Evolutionary conservation across 2,797 vertebrate species (phyloP).

Genomic region (Buphagus erythrorhynchus): DNA sequence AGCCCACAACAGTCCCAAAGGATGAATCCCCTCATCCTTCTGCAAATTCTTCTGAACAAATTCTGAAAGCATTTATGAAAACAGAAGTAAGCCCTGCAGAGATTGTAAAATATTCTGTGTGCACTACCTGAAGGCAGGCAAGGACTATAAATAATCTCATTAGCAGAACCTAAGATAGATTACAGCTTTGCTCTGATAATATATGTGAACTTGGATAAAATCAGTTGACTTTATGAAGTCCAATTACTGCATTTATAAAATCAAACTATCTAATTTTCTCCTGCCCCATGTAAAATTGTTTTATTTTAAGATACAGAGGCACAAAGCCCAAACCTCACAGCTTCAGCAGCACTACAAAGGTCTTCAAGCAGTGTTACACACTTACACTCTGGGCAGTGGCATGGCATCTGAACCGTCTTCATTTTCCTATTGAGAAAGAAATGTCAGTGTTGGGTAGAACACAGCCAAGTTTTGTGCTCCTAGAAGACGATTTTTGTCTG

Average conservation of each 20-base stretch:
- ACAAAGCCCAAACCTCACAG: neutral
- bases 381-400: constrained; percentile 92
- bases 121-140: neutral
- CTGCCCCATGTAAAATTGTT: neutral
- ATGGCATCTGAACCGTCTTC: constrained; percentile 90
- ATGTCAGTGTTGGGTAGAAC: neutral
- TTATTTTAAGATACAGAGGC: neutral
- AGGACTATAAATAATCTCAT: neutral
- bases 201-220: neutral
- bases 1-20: neutral
- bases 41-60: neutral
- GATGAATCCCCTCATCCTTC: neutral
- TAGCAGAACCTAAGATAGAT: neutral
- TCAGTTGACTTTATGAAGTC: neutral
- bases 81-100: neutral
- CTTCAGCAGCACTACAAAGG: neutral
- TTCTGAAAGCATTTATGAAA: neutral
- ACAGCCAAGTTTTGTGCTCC: neutral
- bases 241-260: neutral
- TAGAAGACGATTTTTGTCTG: neutral
- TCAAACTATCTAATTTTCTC: neutral
- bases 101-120: neutral
- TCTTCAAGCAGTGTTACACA: neutral
- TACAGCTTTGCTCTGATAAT: neutral
- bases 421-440: constrained; percentile 81